A percentile compares a stretch with the other conserved stretches of the same genome.
Conservation (phyloP, 1,140 invertebrate genomes). For the Papilio aristodemus region DNA sequence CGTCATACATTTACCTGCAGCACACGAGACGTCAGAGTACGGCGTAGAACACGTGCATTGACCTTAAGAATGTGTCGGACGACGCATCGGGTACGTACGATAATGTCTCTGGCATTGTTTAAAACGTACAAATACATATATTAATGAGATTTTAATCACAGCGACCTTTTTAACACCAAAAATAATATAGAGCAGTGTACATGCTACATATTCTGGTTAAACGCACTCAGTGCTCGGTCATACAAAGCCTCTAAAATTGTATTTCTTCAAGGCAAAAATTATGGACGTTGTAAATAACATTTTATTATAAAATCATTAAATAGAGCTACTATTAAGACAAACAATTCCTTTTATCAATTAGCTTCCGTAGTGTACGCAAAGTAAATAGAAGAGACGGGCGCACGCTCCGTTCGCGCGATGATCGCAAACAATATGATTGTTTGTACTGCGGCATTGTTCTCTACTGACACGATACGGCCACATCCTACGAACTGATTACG, state of each 20-base stretch:
- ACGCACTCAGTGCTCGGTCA: too few relatives aligned
- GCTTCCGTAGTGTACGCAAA: neutral
- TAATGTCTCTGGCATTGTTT: neutral
- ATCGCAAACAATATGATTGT: slow-evolving; percentile 28
- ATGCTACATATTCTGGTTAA: too few relatives aligned
- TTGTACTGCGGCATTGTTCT: slow-evolving; percentile 20
- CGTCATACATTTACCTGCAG: neutral
- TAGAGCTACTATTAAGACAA: neutral
- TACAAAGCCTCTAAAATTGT: too few relatives aligned
- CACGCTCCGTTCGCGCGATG: neutral
- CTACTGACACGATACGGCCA: neutral
- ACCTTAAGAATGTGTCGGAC: slow-evolving; percentile 12
- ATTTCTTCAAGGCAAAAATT: too few relatives aligned
- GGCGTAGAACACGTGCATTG: neutral
- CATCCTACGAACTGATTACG: slow-evolving; percentile 1
- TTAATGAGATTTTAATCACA: too few relatives aligned
- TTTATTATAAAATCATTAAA: too few relatives aligned
- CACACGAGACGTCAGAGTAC: neutral
- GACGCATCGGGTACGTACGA: neutral
- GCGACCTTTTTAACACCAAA: too few relatives aligned
- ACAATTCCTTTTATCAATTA: neutral
- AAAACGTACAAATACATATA: too few relatives aligned
- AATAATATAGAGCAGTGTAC: too few relatives aligned
- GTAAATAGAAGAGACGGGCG: neutral
- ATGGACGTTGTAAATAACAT: too few relatives aligned